Conservation (phyloP, 2,888 invertebrate genomes). For the Gryllus longicercus region DNA sequence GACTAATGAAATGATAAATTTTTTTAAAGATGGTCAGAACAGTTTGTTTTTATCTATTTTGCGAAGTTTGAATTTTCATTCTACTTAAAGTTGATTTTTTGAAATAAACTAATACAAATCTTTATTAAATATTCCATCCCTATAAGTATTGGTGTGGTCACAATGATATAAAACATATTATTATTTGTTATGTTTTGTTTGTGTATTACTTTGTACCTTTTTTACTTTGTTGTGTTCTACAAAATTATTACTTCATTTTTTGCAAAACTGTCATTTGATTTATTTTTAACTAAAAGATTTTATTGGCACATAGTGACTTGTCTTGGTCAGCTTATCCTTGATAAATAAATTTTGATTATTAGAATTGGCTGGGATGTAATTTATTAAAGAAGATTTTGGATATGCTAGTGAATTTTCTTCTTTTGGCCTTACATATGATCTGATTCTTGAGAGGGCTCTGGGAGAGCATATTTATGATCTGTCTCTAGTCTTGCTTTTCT, state of each 20-base stretch:
- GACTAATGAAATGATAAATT: too few species aligned
- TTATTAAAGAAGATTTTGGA: not conserved
- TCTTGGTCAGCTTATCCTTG: not conserved
- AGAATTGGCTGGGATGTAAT: too few species aligned
- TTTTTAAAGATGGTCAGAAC: too few species aligned
- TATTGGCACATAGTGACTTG: not conserved
- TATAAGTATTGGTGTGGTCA: not conserved
- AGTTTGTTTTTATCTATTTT: too few species aligned
- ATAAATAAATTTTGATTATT: too few species aligned
- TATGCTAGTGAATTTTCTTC: not conserved
- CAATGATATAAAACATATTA: not conserved
- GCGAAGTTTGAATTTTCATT: too few species aligned
- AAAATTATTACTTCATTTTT: not conserved
- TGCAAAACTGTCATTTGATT: not conserved
- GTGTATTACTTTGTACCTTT: not conserved
- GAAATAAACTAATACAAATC: too few species aligned
- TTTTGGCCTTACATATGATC: not conserved
- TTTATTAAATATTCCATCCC: not conserved
- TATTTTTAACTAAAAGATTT: not conserved
- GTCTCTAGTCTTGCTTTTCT: conserved; percentile 17
- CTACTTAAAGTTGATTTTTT: too few species aligned
- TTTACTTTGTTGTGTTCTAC: not conserved
- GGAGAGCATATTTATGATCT: conserved; percentile 18
- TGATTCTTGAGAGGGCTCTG: not conserved
- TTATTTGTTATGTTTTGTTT: not conserved